Evolutionary conservation across 2,113 vertebrate genomes (phyloP).

Genomic region (Ctenodactylus gundi): DNA sequence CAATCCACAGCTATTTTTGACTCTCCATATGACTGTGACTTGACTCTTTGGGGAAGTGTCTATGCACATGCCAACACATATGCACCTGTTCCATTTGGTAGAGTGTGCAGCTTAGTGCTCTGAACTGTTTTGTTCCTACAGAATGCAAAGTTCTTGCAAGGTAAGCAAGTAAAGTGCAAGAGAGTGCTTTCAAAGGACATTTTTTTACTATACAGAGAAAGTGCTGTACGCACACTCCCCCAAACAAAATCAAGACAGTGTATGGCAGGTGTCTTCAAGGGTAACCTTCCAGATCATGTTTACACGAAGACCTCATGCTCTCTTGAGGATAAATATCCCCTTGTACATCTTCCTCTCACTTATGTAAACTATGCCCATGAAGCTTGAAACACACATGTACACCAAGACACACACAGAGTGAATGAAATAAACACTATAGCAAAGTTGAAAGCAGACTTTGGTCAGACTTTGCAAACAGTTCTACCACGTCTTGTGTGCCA

Average conservation of each 20-base stretch:
- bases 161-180: slow-evolving; percentile 63
- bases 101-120: background rate
- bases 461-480: background rate
- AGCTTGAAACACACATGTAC: background rate
- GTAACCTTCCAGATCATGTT: background rate
- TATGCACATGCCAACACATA: background rate
- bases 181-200: background rate
- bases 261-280: background rate
- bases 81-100: background rate
- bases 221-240: background rate
- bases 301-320: background rate
- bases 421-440: background rate
- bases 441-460: slow-evolving; percentile 47
- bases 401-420: background rate
- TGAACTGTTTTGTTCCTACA: slow-evolving; percentile 50
- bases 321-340: background rate
- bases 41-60: background rate
- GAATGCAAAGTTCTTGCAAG: background rate
- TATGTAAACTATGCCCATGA: background rate
- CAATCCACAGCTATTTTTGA: too few species aligned
- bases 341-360: background rate
- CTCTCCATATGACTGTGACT: background rate
- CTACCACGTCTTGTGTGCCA: background rate
- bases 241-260: background rate
- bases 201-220: slow-evolving; percentile 34